Percentiles rank a stretch among this genome's conserved stretches.
Conservation (phyloP, 2,113 vertebrate genomes). For the Porphyrio hochstetteri region DNA sequence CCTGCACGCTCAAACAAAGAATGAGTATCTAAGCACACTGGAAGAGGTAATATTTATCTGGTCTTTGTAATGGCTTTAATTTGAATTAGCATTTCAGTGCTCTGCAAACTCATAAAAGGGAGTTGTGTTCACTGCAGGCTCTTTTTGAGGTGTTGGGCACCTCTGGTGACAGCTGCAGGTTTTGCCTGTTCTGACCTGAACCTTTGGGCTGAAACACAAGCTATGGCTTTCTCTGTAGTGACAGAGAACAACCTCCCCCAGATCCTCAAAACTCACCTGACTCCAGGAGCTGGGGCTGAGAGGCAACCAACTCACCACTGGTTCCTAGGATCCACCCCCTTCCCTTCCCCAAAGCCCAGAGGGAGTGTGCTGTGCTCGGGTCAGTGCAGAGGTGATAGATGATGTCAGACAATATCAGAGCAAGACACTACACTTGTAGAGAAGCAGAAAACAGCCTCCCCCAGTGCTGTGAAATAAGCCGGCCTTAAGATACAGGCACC, state of each 20-base stretch:
- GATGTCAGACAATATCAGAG: background rate
- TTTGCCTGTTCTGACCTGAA: background rate
- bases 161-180: background rate
- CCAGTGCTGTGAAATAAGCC: background rate
- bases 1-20: background rate
- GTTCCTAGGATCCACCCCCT: background rate
- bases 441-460: background rate
- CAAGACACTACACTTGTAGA: background rate
- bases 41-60: background rate
- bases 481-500: rapidly evolving
- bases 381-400: background rate
- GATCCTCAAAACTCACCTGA: background rate
- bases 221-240: background rate
- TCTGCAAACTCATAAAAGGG: background rate
- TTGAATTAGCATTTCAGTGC: background rate
- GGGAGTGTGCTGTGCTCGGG: background rate
- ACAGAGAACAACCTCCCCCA: background rate
- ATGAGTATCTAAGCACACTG: background rate
- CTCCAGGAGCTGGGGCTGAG: background rate
- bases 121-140: background rate
- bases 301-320: background rate
- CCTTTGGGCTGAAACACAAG: background rate
- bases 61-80: background rate
- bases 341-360: background rate
- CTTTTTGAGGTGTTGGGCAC: background rate